These are phyloP conservation scores for Noturus placidus DNA, from an alignment of 2,113 vertebrate species.

Conservation along the genomic window DNA sequence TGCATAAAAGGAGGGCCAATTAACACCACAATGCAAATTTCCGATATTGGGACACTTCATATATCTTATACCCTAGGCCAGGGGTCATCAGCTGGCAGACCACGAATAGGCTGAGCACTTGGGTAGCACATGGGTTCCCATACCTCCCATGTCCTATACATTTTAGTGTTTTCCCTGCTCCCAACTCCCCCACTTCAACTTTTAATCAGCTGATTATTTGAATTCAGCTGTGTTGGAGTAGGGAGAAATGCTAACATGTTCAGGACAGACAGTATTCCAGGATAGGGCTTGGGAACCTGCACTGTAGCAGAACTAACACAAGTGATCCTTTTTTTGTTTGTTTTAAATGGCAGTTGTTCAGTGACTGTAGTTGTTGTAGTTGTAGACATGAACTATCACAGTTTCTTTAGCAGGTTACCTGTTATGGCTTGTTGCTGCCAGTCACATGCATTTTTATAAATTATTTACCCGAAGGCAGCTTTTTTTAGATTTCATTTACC, in stretches of 20 bases:
- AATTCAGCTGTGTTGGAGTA: not conserved
- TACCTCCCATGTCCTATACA: not conserved
- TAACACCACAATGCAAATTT: not conserved
- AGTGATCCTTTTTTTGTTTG: not conserved
- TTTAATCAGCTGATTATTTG: not conserved
- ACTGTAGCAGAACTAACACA: not conserved
- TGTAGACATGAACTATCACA: not conserved
- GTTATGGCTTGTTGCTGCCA: too few species aligned
- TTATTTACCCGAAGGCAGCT: too few species aligned
- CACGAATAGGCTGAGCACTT: not conserved
- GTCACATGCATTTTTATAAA: too few species aligned
- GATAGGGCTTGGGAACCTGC: not conserved
- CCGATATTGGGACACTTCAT: not conserved
- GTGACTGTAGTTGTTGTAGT: not conserved
- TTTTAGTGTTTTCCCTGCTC: too few species aligned
- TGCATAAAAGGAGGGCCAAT: not conserved
- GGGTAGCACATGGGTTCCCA: not conserved
- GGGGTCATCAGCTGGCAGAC: not conserved
- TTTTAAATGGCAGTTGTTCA: not conserved
- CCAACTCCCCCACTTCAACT: not conserved
- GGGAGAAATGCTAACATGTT: too few species aligned
- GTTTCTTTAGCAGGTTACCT: not conserved
- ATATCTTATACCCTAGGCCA: not conserved
- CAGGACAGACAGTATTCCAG: not conserved
- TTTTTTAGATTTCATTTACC: not conserved